phyloP scores from a whole-genome alignment of 2,113 vertebrate species.

The Centropus unirufus region DNA sequence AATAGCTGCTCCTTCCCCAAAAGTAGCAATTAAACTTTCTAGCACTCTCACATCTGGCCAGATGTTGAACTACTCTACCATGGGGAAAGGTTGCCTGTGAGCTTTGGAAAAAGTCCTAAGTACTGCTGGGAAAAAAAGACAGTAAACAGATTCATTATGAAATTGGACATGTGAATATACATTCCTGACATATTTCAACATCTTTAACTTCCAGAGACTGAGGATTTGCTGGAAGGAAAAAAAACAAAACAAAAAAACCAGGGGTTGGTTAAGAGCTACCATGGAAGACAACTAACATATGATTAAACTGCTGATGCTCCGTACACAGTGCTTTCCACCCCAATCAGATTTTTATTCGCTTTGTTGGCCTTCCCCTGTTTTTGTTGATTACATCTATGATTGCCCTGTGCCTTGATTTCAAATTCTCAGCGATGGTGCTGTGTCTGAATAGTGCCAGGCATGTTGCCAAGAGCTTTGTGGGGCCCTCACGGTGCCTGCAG shows the following conservation, averaged over 20 bases:
- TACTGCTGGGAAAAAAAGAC: neutral
- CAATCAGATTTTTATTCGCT: neutral
- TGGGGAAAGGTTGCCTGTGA: neutral
- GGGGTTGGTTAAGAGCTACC: neutral
- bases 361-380: neutral
- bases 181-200: neutral
- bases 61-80: neutral
- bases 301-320: neutral
- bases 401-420: neutral
- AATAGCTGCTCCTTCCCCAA: neutral
- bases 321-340: neutral
- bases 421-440: rapidly evolving
- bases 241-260: neutral
- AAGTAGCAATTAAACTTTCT: neutral
- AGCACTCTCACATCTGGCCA: slow-evolving; percentile 1
- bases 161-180: neutral
- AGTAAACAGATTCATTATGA: neutral
- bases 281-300: rapidly evolving
- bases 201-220: neutral
- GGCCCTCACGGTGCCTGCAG: rapidly evolving
- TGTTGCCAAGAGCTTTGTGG: neutral
- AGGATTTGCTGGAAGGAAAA: neutral
- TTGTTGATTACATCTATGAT: neutral
- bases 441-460: neutral
- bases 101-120: neutral